Evolutionary conservation across 2,113 vertebrate species (phyloP), one percentile per base, ranked within the genome.

Genomic region (Oxygymnocypris stewartii): DNA sequence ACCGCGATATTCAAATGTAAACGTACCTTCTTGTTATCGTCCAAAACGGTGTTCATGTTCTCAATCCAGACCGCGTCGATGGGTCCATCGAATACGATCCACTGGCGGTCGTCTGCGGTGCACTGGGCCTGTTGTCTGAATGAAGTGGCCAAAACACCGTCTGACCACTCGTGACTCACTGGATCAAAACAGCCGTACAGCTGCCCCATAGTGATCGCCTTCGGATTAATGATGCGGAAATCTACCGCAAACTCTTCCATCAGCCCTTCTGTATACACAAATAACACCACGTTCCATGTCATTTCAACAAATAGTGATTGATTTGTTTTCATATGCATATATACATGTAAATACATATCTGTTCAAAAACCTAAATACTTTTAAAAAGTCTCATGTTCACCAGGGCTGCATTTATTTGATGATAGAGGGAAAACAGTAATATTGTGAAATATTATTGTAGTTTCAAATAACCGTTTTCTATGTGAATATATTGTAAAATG

Each of bases 21-120:
- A 54, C 18, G 75, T 78, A 97, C 97, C 95, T 99, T 99, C 91
- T 98, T 99, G 88, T 99, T 99, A 91, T 98, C 97, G 91, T 98
- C 97, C 85, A 99, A 92, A 42, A 96, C 97, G 14, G 97, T 98
- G 89, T 99, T 99, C 97, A 99, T 97, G 90, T 98, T 98, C 88
- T 99, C 97, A 87, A 99, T 98, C 97, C 97, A 98, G 86, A 99
- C 96, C 35, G 97, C 97, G 91, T 98, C 97, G n/a, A 99, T 95
- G 0, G 97, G 97, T 1, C 97, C 97, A 88, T 99, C 97, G 92
- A 99, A 99, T 89, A 99, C 87, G 88, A 99, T 98, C 97, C 97
- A 99, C 89, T 97, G 97, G 37, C 96, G 90, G 75, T 96, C 84
- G 0, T 96, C 95, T 12, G 95, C 94, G 0, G 89, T 86, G 20